A percentile compares a stretch with the other conserved stretches of the same genome.
Conservation (phyloP, 2,888 invertebrate genomes). For the Lithophane leautieri region DNA sequence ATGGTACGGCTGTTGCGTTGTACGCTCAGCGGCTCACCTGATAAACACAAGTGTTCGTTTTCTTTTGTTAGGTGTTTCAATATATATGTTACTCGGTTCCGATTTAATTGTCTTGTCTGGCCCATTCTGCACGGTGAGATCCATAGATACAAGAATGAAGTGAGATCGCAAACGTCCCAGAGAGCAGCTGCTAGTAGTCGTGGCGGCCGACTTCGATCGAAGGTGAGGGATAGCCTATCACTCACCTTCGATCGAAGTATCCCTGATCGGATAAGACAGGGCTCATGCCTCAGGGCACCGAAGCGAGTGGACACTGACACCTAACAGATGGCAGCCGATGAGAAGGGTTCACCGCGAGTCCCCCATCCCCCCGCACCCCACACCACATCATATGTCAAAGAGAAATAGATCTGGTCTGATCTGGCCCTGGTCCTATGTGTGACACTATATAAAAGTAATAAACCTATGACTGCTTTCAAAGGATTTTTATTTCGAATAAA, state of each 20-base stretch:
- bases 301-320: constrained; percentile 34
- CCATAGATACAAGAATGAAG: no score
- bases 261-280: constrained; percentile 21
- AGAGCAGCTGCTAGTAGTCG: neutral
- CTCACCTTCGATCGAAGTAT: no score
- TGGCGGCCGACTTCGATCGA: neutral
- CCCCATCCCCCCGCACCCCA: neutral
- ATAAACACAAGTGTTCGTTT: neutral
- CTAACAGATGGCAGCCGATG: constrained; percentile 48
- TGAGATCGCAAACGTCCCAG: neutral
- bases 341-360: constrained; percentile 38
- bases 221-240: constrained; percentile 1
- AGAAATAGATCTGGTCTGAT: constrained; percentile 18
- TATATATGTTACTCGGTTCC: neutral
- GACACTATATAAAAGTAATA: neutral
- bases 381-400: constrained; percentile 18
- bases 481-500: neutral
- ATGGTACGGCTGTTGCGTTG: neutral
- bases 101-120: neutral
- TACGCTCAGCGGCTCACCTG: neutral
- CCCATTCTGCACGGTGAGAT: neutral
- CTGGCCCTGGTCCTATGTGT: no score
- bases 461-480: neutral
- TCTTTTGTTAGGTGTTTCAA: neutral
- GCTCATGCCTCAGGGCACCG: constrained; percentile 1